Percentiles rank a stretch among this genome's conserved stretches.
Evolutionary conservation across 1,140 invertebrate species (phyloP).

Genomic region (Chionoecetes opilio): DNA sequence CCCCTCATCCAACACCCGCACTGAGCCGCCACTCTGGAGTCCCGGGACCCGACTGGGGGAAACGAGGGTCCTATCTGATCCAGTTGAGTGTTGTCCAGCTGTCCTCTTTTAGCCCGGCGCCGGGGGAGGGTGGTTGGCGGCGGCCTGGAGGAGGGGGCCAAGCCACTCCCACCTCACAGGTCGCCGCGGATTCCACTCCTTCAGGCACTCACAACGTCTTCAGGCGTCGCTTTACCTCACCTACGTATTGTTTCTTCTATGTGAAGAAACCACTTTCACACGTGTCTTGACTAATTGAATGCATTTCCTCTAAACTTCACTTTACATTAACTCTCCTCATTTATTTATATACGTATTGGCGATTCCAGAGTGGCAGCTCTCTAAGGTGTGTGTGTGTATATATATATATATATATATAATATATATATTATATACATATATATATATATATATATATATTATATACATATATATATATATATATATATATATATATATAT

Average conservation of each 20-base stretch:
- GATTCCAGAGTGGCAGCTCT: not conserved
- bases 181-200: no score
- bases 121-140: not conserved
- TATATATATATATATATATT: no score
- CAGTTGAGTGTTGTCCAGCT: not conserved
- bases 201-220: no score
- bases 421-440: no score
- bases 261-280: no score
- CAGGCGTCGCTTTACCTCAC: no score
- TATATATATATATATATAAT: no score
- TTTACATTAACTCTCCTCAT: not conserved
- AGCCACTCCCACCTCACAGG: not conserved
- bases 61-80: slow-evolving; percentile 4
- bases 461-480: no score
- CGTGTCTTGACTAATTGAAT: no score
- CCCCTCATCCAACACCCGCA: not conserved
- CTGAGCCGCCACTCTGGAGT: not conserved
- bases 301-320: not conserved
- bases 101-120: not conserved
- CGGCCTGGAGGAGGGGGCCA: not conserved
- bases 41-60: slow-evolving; percentile 1
- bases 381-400: no score
- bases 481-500: no score
- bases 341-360: slow-evolving; percentile 49
- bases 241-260: no score